phyloP scores from a whole-genome alignment of 2,797 vertebrate genomes.

The Brotula barbata region DNA sequence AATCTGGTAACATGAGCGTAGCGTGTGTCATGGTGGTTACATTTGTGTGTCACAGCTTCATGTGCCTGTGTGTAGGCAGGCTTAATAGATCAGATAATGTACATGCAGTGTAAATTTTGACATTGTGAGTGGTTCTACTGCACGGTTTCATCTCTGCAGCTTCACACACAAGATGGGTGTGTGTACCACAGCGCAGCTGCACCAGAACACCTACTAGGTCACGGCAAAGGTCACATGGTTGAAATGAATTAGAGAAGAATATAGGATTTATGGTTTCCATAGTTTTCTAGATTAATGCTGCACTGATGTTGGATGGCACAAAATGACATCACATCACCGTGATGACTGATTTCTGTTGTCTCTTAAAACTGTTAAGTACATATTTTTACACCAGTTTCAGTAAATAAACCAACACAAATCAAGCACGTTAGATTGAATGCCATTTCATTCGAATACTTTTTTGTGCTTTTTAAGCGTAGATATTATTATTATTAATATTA shows the following conservation, averaged over 20 bases:
- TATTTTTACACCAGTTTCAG: too few species aligned
- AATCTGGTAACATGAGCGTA: not conserved
- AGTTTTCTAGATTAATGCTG: too few species aligned
- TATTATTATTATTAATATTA: too few species aligned
- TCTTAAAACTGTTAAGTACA: too few species aligned
- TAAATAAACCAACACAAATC: too few species aligned
- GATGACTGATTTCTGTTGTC: too few species aligned
- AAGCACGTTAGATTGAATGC: too few species aligned
- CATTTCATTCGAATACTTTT: too few species aligned
- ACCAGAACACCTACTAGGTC: conserved; percentile 19
- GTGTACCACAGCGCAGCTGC: conserved; percentile 39
- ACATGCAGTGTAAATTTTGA: conserved; percentile 31
- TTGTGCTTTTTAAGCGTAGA: too few species aligned
- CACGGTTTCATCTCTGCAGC: conserved; percentile 49
- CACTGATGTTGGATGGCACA: too few species aligned
- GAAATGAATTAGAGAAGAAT: not conserved
- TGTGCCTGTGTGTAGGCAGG: conserved; percentile 20
- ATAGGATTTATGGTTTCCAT: too few species aligned
- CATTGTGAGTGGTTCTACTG: conserved; percentile 44
- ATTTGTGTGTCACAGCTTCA: conserved; percentile 21
- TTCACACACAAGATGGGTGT: conserved; percentile 57
- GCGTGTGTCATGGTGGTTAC: not conserved
- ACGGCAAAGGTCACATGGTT: conserved; percentile 9
- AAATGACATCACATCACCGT: too few species aligned
- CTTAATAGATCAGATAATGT: conserved; percentile 12